Evolutionary conservation across 2,888 invertebrate species (phyloP).

Genomic region (Synanthedon formicaeformis): DNA sequence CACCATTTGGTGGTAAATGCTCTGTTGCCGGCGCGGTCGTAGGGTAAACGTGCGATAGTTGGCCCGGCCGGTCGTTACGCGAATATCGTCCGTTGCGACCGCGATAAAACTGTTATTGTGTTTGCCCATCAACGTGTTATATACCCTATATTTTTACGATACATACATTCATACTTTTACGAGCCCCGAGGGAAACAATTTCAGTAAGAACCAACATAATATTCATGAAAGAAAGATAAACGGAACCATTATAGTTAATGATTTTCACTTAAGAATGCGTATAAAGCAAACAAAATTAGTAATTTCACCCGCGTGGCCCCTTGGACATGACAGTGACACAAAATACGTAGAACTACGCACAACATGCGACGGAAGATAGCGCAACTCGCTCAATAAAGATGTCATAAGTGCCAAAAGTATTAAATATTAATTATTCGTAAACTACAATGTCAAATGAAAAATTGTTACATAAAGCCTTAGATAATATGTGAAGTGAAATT

Average conservation of each 20-base stretch:
- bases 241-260: not conserved
- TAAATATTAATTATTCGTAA: too few species aligned
- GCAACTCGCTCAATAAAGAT: too few species aligned
- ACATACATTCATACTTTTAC: not conserved
- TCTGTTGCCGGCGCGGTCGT: not conserved
- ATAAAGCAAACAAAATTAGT: too few species aligned
- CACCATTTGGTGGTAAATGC: not conserved
- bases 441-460: too few species aligned
- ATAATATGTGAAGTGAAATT: too few species aligned
- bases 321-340: too few species aligned
- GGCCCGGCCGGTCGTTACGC: not conserved
- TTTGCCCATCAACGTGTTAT: not conserved
- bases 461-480: too few species aligned
- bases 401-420: too few species aligned
- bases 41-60: not conserved
- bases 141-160: not conserved
- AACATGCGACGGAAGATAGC: too few species aligned
- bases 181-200: not conserved
- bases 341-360: too few species aligned
- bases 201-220: not conserved
- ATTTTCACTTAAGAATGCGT: too few species aligned
- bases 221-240: not conserved
- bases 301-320: too few species aligned
- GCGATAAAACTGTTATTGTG: slow-evolving; percentile 2
- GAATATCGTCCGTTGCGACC: slow-evolving; percentile 1